These are phyloP conservation scores for Prunella strophiata DNA, from an alignment of 2,797 vertebrate species.

Conservation along the genomic window DNA sequence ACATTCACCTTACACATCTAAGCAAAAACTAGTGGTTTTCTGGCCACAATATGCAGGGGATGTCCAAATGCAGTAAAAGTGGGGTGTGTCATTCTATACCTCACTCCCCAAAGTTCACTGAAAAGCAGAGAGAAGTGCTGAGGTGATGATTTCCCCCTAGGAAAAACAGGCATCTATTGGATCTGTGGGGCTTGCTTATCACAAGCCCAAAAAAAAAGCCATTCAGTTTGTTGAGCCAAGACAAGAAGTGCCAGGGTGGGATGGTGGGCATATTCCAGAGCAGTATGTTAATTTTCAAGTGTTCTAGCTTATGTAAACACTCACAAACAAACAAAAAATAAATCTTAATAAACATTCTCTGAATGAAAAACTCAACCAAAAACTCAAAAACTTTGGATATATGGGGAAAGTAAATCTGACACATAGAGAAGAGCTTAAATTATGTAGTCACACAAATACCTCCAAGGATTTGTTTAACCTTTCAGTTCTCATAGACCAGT, in stretches of 20 bases:
- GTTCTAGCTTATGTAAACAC: neutral
- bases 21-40: neutral
- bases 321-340: slow-evolving; percentile 16
- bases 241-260: neutral
- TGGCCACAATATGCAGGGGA: neutral
- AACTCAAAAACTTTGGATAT: neutral
- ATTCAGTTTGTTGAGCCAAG: neutral
- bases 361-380: neutral
- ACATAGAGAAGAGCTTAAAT: neutral
- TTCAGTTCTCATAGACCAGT: neutral
- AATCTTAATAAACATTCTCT: neutral
- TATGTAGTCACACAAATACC: slow-evolving; percentile 31
- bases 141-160: neutral
- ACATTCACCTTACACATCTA: neutral
- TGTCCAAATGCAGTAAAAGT: neutral
- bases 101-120: neutral
- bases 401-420: neutral
- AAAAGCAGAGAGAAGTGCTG: neutral
- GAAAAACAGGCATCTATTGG: neutral
- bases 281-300: slow-evolving; percentile 36
- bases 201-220: neutral
- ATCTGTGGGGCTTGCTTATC: neutral
- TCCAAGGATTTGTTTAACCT: slow-evolving; percentile 42
- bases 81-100: neutral
- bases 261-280: neutral